These are phyloP conservation scores for Philaethria dido DNA, from an alignment of 2,888 invertebrate species.

Conservation along the genomic window DNA sequence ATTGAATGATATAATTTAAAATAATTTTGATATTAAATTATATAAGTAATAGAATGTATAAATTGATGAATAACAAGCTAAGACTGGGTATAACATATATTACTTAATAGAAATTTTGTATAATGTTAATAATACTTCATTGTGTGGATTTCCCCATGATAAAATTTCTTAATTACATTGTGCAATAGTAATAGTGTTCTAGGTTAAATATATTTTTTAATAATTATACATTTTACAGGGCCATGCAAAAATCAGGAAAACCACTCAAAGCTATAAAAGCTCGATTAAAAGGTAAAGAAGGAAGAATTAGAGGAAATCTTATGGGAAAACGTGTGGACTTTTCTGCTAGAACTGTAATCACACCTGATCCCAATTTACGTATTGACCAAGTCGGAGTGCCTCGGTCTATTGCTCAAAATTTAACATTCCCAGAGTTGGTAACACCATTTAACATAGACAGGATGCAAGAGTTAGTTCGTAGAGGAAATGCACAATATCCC, in stretches of 20 bases:
- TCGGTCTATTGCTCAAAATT: slow-evolving; percentile 98
- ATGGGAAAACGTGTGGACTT: slow-evolving; percentile 99
- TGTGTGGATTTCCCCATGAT: no score
- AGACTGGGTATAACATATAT: no score
- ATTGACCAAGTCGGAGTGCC: slow-evolving; percentile 99
- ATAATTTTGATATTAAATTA: no score
- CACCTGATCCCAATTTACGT: slow-evolving; percentile 96
- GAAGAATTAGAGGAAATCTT: slow-evolving; percentile 98
- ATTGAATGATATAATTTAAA: no score
- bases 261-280: slow-evolving; percentile 99
- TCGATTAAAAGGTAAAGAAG: slow-evolving; percentile 98
- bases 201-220: no score
- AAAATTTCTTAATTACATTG: no score
- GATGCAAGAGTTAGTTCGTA: slow-evolving; percentile 94
- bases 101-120: no score
- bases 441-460: slow-evolving; percentile 99
- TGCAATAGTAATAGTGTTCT: no score
- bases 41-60: no score
- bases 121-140: no score
- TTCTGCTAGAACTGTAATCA: slow-evolving; percentile 99
- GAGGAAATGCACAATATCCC: slow-evolving; percentile 99
- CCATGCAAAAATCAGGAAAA: slow-evolving; percentile 99
- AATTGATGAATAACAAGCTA: no score
- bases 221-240: slow-evolving; percentile 79
- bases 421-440: slow-evolving; percentile 99